A percentile compares a stretch with the other conserved stretches of the same genome.
Conservation (phyloP, 2,797 vertebrate genomes). For the Sebastiscus albofasciatus region DNA sequence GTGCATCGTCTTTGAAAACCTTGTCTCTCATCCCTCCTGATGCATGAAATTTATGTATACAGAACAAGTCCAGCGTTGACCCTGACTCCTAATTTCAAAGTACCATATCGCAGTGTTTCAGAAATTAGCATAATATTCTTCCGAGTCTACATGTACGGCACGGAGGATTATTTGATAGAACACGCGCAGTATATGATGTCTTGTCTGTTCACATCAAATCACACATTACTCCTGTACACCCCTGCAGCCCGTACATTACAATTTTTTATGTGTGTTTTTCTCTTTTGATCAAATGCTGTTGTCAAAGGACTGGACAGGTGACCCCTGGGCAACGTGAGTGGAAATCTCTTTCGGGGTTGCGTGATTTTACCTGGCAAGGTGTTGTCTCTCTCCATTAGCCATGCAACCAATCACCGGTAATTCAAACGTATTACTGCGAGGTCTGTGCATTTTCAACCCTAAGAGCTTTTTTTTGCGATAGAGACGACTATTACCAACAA, state of each 20-base stretch:
- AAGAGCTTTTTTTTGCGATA: conserved; percentile 52
- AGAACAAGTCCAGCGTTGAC: conserved; percentile 52
- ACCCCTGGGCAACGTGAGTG: conserved; percentile 52
- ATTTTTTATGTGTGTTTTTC: conserved; percentile 57
- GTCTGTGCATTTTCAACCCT: conserved; percentile 38
- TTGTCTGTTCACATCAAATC: conserved; percentile 70
- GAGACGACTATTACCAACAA: conserved; percentile 47
- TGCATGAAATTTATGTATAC: conserved; percentile 42
- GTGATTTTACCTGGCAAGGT: conserved; percentile 70
- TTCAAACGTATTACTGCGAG: conserved; percentile 63
- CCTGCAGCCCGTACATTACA: conserved; percentile 52
- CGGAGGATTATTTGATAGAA: conserved; percentile 49
- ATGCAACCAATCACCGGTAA: conserved; percentile 70
- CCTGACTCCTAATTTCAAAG: conserved; percentile 64
- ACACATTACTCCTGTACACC: conserved; percentile 57
- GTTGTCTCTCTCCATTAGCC: conserved; percentile 70
- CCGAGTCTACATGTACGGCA: conserved; percentile 15
- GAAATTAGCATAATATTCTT: conserved; percentile 53
- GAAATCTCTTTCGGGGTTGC: conserved; percentile 45
- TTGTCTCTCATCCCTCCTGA: conserved; percentile 29
- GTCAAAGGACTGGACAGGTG: conserved; percentile 70
- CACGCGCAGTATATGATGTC: conserved; percentile 49
- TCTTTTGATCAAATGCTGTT: conserved; percentile 73
- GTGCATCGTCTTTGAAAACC: conserved; percentile 18
- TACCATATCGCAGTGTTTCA: conserved; percentile 1